These are phyloP conservation scores for Chiridota heheva DNA, from an alignment of 35 echinoderm and acorn worm species.

Conservation along the genomic window DNA sequence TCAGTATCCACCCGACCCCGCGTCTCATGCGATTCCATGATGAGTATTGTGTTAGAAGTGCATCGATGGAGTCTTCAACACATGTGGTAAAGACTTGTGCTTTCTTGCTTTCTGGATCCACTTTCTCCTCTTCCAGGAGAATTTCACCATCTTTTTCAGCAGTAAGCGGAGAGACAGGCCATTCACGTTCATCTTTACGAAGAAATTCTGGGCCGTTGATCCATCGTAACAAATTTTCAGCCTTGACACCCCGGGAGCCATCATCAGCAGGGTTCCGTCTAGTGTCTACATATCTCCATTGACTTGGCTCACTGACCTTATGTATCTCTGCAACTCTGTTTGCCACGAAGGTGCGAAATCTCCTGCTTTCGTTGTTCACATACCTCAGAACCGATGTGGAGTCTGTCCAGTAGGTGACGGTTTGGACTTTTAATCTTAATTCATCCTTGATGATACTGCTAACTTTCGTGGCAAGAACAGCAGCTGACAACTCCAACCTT, in stretches of 20 bases:
- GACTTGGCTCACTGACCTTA: neutral
- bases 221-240: neutral
- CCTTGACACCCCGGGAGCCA: neutral
- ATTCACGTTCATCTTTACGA: neutral
- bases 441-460: conserved; percentile 9
- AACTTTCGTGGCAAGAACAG: conserved; percentile 40
- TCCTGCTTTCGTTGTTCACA: conserved; percentile 1
- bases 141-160: too few relatives aligned
- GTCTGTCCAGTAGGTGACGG: conserved; percentile 34
- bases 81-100: neutral
- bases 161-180: neutral
- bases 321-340: conserved; percentile 27
- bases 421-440: conserved; percentile 1
- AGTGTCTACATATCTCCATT: conserved; percentile 26
- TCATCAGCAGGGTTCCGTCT: conserved; percentile 34
- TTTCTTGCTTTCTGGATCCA: neutral
- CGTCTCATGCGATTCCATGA: conserved; percentile 1
- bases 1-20: neutral
- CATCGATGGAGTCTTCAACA: neutral
- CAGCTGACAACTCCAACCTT: conserved; percentile 52
- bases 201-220: conserved; percentile 15
- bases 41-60: neutral
- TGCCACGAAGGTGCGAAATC: conserved; percentile 40
- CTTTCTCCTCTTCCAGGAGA: too few relatives aligned
- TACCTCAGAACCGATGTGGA: conserved; percentile 42